Percentiles rank a stretch among this genome's conserved stretches.
These are phyloP conservation scores for Gymnothorax reevesii DNA, from an alignment of 2,797 vertebrate species.

Conservation along the genomic window DNA sequence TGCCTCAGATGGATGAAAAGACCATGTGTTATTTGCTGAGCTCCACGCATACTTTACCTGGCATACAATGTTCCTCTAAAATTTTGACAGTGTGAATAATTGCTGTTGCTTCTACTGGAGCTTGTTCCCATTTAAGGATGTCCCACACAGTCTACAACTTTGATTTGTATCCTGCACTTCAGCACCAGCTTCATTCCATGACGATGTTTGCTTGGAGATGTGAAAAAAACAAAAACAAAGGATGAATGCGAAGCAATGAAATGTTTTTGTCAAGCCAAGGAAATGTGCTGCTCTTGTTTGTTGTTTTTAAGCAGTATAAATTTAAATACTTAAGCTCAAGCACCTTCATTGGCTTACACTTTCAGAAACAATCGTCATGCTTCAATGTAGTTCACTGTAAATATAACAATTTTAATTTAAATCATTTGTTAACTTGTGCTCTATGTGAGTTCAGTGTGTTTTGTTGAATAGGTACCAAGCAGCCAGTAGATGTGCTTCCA, in stretches of 20 bases:
- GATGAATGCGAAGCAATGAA: neutral
- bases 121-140: conserved; percentile 29
- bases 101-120: neutral
- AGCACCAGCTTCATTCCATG: neutral
- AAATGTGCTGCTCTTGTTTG: neutral
- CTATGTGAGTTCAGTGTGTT: neutral
- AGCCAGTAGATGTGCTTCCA: neutral
- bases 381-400: neutral
- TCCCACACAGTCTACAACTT: neutral
- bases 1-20: neutral
- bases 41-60: conserved; percentile 1
- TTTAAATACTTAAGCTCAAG: neutral
- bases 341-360: neutral
- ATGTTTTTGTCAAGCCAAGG: neutral
- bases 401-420: neutral
- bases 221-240: conserved; percentile 12
- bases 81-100: conserved; percentile 19
- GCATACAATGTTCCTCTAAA: neutral
- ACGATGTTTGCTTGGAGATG: conserved; percentile 14
- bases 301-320: neutral
- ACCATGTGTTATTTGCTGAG: neutral
- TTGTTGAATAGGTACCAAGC: neutral
- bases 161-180: conserved; percentile 30
- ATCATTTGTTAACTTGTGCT: neutral
- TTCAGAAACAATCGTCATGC: neutral